phyloP scores from a whole-genome alignment of 2,113 vertebrate genomes.

The Anas platyrhynchos region DNA sequence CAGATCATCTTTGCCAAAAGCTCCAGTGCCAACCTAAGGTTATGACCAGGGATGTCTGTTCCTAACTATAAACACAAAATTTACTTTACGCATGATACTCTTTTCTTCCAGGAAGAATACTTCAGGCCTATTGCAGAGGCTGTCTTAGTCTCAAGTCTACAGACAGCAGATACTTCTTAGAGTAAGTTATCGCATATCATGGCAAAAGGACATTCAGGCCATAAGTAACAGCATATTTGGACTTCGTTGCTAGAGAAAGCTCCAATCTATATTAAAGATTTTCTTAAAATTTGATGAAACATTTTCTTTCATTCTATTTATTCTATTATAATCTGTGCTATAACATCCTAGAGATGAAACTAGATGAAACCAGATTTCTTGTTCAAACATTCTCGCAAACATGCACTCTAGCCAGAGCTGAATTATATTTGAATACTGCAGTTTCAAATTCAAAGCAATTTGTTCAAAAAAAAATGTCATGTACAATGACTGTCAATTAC shows the following conservation, averaged over 20 bases:
- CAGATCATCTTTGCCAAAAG: not conserved
- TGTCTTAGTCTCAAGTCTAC: not conserved
- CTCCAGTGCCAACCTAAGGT: not conserved
- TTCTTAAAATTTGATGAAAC: not conserved
- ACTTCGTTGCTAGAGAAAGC: not conserved
- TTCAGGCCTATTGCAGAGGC: not conserved
- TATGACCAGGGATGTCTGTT: not conserved
- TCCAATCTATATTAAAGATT: not conserved
- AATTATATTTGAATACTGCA: not conserved
- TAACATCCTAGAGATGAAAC: not conserved
- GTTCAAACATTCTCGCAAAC: not conserved
- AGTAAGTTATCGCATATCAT: not conserved
- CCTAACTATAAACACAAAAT: not conserved
- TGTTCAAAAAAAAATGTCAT: not conserved
- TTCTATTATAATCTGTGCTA: not conserved
- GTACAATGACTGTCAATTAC: not conserved
- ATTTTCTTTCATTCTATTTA: not conserved
- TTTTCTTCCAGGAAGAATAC: not conserved
- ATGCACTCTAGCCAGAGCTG: not conserved
- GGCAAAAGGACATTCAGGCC: not conserved
- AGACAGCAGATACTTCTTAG: not conserved
- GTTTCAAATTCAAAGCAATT: not conserved
- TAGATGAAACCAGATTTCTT: not conserved
- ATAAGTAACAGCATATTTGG: not conserved
- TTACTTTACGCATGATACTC: not conserved